Percentiles rank a stretch among this genome's conserved stretches.
Conservation (phyloP, 2,888 invertebrate species). For the Belgica antarctica region DNA sequence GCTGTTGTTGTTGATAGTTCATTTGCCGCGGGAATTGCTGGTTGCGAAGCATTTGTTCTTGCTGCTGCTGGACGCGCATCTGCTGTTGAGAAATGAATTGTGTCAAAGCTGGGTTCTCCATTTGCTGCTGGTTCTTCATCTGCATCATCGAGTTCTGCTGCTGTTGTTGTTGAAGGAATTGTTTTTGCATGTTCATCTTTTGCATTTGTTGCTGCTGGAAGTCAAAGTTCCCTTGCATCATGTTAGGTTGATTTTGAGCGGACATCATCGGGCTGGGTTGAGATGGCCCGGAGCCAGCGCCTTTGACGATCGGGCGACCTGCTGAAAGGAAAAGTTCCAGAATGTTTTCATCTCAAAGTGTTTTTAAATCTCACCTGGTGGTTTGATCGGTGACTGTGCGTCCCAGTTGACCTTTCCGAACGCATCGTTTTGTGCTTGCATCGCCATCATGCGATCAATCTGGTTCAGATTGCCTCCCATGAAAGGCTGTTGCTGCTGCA, state of each 20-base stretch:
- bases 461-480: slow-evolving; percentile 45
- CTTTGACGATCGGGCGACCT: slow-evolving; percentile 62
- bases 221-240: slow-evolving; percentile 45
- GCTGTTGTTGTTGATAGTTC: slow-evolving; percentile 50
- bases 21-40: slow-evolving; percentile 44
- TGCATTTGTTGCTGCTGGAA: slow-evolving; percentile 44
- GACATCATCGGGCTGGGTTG: slow-evolving; percentile 48
- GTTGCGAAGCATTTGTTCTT: slow-evolving; percentile 47
- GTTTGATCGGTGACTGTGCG: slow-evolving; percentile 1
- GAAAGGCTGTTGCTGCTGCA: slow-evolving; percentile 45
- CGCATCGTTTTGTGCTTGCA: slow-evolving; percentile 19
- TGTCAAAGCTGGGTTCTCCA: slow-evolving; percentile 42
- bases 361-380: slow-evolving; percentile 14
- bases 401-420: slow-evolving; percentile 10
- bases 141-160: slow-evolving; percentile 45
- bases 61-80: slow-evolving; percentile 49
- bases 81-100: slow-evolving; percentile 46
- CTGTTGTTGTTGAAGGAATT: slow-evolving; percentile 46
- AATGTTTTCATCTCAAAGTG: too few species aligned
- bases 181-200: slow-evolving; percentile 40
- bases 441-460: slow-evolving; percentile 14
- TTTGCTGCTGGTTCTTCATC: slow-evolving; percentile 44
- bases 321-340: too few species aligned
- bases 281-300: not conserved
- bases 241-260: slow-evolving; percentile 46